Evolutionary conservation across 2,113 vertebrate genomes (phyloP).

Genomic region (Petrocephalus zakoni): DNA sequence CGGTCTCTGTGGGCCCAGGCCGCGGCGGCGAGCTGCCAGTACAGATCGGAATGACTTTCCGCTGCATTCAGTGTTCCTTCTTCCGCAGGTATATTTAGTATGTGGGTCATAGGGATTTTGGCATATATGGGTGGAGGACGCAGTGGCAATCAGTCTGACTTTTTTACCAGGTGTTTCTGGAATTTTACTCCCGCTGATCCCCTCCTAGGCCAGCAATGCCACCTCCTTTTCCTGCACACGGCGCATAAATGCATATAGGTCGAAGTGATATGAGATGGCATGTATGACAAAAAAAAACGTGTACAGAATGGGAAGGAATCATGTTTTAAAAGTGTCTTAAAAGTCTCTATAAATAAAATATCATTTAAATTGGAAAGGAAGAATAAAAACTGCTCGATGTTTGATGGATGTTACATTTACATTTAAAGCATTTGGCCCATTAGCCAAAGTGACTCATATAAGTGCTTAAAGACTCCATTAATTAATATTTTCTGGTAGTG

Average conservation of each 20-base stretch:
- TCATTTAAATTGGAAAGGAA: too few species aligned
- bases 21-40: background rate
- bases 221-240: slow-evolving; percentile 52
- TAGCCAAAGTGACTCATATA: too few species aligned
- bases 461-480: too few species aligned
- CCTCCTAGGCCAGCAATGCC: slow-evolving; percentile 43
- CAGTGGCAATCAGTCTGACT: background rate
- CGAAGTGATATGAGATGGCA: slow-evolving; percentile 64
- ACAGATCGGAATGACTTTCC: background rate
- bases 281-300: slow-evolving; percentile 36
- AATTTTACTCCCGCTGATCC: background rate
- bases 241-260: slow-evolving; percentile 62
- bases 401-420: too few species aligned
- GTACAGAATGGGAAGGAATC: background rate
- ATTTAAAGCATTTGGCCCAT: too few species aligned
- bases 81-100: background rate
- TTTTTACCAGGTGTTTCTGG: background rate
- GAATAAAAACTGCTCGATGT: too few species aligned
- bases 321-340: background rate
- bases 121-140: background rate
- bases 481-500: too few species aligned
- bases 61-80: background rate
- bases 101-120: background rate
- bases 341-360: background rate
- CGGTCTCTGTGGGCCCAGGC: background rate